phyloP scores from a whole-genome alignment of 2,797 vertebrate genomes.

The Trachurus trachurus region DNA sequence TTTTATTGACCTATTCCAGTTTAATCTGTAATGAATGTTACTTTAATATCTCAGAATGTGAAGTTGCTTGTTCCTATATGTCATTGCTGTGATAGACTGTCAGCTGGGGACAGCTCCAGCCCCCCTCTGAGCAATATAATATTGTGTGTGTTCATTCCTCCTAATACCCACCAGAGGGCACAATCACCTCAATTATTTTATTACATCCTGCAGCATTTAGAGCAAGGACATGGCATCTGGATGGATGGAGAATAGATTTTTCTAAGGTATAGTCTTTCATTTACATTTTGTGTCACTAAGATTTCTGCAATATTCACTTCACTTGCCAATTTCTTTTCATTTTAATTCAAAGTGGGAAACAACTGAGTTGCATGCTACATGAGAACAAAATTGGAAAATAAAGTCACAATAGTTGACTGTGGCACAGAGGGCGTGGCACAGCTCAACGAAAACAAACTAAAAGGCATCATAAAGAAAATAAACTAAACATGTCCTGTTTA shows the following conservation, averaged over 20 bases:
- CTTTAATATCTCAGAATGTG: neutral
- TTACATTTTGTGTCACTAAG: neutral
- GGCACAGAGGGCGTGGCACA: neutral
- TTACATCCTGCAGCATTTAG: neutral
- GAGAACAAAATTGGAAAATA: neutral
- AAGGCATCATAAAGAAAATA: neutral
- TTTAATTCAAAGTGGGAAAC: neutral
- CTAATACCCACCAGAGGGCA: slow-evolving; percentile 58
- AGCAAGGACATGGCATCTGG: neutral
- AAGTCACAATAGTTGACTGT: neutral
- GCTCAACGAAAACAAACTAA: neutral
- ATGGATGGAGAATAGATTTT: no score
- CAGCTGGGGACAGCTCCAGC: no score
- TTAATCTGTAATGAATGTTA: neutral
- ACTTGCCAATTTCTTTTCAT: no score
- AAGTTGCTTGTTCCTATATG: no score
- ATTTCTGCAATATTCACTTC: neutral
- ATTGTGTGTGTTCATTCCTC: neutral
- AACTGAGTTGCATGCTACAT: neutral
- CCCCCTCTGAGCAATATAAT: no score
- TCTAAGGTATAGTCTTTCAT: neutral
- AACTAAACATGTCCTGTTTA: neutral
- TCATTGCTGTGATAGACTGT: no score
- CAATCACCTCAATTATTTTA: slow-evolving; percentile 20
- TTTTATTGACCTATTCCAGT: neutral